These are phyloP conservation scores for Phoronis australis DNA, from an alignment of 2,888 invertebrate genomes.

Conservation along the genomic window DNA sequence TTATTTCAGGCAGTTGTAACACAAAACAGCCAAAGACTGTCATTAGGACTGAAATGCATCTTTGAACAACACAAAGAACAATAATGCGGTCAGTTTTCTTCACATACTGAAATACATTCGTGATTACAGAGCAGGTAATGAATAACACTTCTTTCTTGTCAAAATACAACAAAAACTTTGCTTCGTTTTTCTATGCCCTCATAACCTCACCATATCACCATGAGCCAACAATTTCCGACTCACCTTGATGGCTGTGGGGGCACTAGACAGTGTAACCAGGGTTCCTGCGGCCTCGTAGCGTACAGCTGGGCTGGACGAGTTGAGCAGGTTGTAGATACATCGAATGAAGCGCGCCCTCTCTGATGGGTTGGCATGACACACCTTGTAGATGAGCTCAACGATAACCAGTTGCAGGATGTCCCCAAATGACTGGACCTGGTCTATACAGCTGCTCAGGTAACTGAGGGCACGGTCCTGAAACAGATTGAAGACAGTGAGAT, in stretches of 20 bases:
- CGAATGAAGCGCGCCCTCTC: slow-evolving; percentile 96
- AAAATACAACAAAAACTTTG: no score
- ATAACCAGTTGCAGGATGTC: slow-evolving; percentile 97
- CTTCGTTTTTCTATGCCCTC: no score
- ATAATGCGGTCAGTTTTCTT: no score
- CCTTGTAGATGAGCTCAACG: slow-evolving; percentile 98
- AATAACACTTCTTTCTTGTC: no score
- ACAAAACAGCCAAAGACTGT: no score
- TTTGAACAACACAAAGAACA: no score
- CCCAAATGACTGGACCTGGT: slow-evolving; percentile 82
- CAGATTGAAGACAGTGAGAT: slow-evolving; percentile 1
- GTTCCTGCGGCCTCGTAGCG: slow-evolving; percentile 99
- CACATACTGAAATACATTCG: no score
- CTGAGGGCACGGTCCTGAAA: slow-evolving; percentile 81
- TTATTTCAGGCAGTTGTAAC: no score
- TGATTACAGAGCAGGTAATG: no score
- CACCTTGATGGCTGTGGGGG: slow-evolving; percentile 92
- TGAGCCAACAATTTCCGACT: slow-evolving; percentile 8
- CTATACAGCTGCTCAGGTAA: slow-evolving; percentile 87
- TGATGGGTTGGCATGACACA: slow-evolving; percentile 92
- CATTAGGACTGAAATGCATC: no score
- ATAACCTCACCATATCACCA: no score
- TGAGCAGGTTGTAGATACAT: slow-evolving; percentile 94
- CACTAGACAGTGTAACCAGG: slow-evolving; percentile 91
- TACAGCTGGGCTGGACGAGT: slow-evolving; percentile 92